Percentiles rank a stretch among this genome's conserved stretches.
phyloP scores from a whole-genome alignment of 1,140 invertebrate genomes.

The Pseudomyrmex concolor region DNA sequence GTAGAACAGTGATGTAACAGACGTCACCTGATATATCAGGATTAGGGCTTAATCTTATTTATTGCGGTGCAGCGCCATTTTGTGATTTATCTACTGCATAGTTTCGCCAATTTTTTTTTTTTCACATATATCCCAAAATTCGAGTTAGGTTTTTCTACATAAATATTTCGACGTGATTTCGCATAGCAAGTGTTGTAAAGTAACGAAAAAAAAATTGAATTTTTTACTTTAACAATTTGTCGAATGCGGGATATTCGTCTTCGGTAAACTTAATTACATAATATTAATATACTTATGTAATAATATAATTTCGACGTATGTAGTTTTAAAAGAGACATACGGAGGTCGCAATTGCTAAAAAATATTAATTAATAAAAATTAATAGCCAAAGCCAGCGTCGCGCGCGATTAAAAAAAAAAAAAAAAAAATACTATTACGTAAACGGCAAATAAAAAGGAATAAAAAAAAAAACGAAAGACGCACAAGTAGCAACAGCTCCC shows the following conservation, averaged over 20 bases:
- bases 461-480: neutral
- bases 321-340: no score
- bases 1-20: conserved; percentile 48
- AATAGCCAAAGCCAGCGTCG: no score
- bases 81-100: conserved; percentile 46
- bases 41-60: conserved; percentile 48
- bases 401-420: no score
- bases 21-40: conserved; percentile 50
- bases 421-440: no score
- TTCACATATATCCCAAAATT: conserved; percentile 21
- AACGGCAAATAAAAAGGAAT: neutral
- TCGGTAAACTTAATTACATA: no score
- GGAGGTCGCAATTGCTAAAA: no score
- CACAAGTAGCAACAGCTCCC: neutral
- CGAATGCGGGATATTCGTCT: no score
- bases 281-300: no score
- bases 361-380: no score
- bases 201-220: neutral
- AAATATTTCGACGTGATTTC: neutral
- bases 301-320: no score
- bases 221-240: neutral
- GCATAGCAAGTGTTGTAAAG: neutral
- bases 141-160: conserved; percentile 14
- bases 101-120: conserved; percentile 20
- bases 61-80: conserved; percentile 25